These are phyloP conservation scores for Onychostoma macrolepis DNA, from an alignment of 2,113 vertebrate genomes.

Conservation along the genomic window DNA sequence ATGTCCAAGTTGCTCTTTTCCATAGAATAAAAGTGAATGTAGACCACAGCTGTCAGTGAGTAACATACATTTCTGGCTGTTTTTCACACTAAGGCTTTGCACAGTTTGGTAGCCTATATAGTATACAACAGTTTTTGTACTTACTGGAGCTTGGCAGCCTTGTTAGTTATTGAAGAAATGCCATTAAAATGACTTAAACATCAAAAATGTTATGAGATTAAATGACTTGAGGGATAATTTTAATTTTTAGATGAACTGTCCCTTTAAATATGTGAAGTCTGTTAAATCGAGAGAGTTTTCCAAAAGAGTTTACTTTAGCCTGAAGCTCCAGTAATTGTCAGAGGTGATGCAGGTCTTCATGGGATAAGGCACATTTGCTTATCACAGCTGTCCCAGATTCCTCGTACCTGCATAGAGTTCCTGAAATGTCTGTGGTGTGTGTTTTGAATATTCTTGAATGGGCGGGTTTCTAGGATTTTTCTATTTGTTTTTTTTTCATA, in stretches of 20 bases:
- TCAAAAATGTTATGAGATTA: not conserved
- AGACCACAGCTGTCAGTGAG: not conserved
- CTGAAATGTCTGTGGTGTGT: conserved; percentile 25
- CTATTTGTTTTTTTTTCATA: not conserved
- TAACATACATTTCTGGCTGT: not conserved
- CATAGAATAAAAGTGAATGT: not conserved
- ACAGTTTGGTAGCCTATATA: not conserved
- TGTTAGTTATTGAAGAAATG: not conserved
- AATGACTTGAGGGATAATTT: not conserved
- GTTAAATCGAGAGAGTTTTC: not conserved
- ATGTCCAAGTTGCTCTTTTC: not conserved
- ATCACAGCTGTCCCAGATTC: conserved; percentile 5
- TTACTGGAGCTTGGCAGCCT: not conserved
- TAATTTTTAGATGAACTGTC: not conserved
- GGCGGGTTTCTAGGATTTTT: not conserved
- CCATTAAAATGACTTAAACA: not conserved
- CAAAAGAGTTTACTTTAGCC: not conserved
- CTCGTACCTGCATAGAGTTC: not conserved
- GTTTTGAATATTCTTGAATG: not conserved
- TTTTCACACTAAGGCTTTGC: not conserved
- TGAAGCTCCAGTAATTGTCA: not conserved
- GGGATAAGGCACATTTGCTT: conserved; percentile 1
- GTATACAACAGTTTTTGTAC: not conserved
- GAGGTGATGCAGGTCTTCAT: not conserved
- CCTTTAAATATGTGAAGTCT: not conserved